Evolutionary conservation across 2,797 vertebrate genomes (phyloP), one percentile per base, ranked within the genome.

Genomic region (Mergus octosetaceus): DNA sequence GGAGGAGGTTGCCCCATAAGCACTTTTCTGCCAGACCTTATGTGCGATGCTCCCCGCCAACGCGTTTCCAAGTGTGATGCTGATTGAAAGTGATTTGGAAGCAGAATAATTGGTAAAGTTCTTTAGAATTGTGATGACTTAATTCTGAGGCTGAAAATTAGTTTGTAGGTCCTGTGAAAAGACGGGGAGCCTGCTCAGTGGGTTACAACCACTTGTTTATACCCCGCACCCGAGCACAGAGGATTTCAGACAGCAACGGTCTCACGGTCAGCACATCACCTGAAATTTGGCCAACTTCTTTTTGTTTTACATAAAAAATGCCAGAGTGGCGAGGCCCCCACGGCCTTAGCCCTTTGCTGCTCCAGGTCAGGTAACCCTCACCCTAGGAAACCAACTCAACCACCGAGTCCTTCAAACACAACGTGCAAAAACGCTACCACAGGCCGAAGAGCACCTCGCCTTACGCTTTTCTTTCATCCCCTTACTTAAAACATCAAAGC

Each of bases 361-460:
- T 19, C 10, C 2, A 4, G 24, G 18, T 16, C 62, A 13, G 34
- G 47, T 28, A n/a, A n/a, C 18, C 0, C 3, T 28, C 6, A 74
- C 54, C 45, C 13, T 9, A 17, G 54, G 38, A 39, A 75, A 13
- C n/a, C 39, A 47, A 54, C 20, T 39, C 39, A 10, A 30, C 25
- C 5, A 1, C 11, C 28, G 7, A 4, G 56, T 6, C 57, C 43
- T 38, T 8, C 60, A 12, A 10, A 13, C 21, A 4, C 1, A 11
- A 20, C 1, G 27, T 47, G 2, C 30, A 10, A 24, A 13, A n/a
- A n/a, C 4, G 2, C 49, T 5, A 13, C 56, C 10, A 3, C 25
- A 11, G 54, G 20, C 17, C 15, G n/a, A 77, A 47, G 14, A 61
- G 30, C 72, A 68, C 2, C 14, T 34, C 27, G 28, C 21, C 43